phyloP scores from a whole-genome alignment of 1,140 invertebrate genomes.

The Theocolax elegans region DNA sequence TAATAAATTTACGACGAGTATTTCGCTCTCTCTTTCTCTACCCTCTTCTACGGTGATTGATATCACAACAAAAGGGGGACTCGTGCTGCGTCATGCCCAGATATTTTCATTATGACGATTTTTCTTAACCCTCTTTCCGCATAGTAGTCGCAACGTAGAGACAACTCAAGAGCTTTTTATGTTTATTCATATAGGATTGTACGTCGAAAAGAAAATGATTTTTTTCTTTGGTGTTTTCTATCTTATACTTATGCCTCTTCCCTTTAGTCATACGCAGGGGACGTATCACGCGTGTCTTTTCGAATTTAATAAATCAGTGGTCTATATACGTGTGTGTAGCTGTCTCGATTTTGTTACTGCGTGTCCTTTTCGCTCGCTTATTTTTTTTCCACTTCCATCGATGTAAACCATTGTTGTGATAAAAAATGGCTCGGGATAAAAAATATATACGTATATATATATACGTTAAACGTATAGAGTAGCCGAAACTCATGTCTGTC shows the following conservation, averaged over 20 bases:
- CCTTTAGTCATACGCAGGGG: too few species aligned
- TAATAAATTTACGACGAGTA: background rate
- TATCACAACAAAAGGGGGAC: slow-evolving; percentile 8
- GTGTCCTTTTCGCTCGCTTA: too few species aligned
- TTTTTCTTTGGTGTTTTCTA: too few species aligned
- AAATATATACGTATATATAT: too few species aligned
- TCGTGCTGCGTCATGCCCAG: slow-evolving; percentile 2
- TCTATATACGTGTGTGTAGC: too few species aligned
- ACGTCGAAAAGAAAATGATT: background rate
- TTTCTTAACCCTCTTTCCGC: background rate
- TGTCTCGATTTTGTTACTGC: too few species aligned
- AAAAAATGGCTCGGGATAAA: too few species aligned
- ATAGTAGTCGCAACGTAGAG: background rate
- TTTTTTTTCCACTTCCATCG: too few species aligned
- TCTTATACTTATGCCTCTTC: too few species aligned
- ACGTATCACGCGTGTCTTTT: background rate
- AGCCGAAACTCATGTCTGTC: background rate
- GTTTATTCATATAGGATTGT: slow-evolving; percentile 11
- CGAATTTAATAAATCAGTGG: background rate
- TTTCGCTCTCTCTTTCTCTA: background rate
- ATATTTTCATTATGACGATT: slow-evolving; percentile 27
- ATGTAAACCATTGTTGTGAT: too few species aligned
- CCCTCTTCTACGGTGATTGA: slow-evolving; percentile 8
- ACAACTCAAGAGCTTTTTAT: slow-evolving; percentile 5
- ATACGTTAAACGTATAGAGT: too few species aligned